These are phyloP conservation scores for Mellilla xanthometata DNA, from an alignment of 2,888 invertebrate genomes.

Conservation along the genomic window DNA sequence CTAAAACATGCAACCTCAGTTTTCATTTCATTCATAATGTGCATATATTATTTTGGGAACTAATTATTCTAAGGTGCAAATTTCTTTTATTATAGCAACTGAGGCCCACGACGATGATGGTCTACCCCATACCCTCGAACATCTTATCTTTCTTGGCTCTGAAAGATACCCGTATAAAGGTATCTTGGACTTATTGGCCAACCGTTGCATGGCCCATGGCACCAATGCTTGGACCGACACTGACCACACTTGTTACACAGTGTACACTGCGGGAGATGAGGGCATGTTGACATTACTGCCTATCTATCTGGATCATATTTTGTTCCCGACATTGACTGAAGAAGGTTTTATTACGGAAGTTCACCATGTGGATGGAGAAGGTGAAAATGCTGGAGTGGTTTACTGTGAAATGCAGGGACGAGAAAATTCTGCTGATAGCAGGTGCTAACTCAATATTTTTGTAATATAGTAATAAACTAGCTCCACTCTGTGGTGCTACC, in stretches of 20 bases:
- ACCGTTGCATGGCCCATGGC: conserved; percentile 94
- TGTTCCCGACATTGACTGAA: conserved; percentile 92
- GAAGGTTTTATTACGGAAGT: conserved; percentile 94
- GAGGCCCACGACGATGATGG: conserved; percentile 97
- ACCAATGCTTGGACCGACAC: conserved; percentile 95
- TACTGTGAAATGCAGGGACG: conserved; percentile 97
- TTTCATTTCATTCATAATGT: too few relatives aligned
- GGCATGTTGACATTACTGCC: conserved; percentile 95
- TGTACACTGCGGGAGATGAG: conserved; percentile 91
- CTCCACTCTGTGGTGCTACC: too few relatives aligned
- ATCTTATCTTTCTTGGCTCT: conserved; percentile 95
- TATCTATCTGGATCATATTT: conserved; percentile 94
- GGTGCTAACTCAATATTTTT: conserved; percentile 57
- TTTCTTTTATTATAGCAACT: conserved; percentile 84
- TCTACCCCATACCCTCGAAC: conserved; percentile 95
- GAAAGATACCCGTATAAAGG: conserved; percentile 95
- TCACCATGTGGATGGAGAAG: conserved; percentile 94
- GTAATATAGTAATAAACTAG: too few relatives aligned
- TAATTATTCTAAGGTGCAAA: too few relatives aligned
- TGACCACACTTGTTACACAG: conserved; percentile 95
- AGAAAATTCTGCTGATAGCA: conserved; percentile 90
- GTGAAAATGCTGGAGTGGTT: conserved; percentile 96
- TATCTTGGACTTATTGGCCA: conserved; percentile 93
- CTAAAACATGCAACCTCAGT: too few relatives aligned
- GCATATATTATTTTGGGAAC: too few relatives aligned